Conservation (phyloP, 2,113 vertebrate genomes). For the Paradisaea rubra region DNA sequence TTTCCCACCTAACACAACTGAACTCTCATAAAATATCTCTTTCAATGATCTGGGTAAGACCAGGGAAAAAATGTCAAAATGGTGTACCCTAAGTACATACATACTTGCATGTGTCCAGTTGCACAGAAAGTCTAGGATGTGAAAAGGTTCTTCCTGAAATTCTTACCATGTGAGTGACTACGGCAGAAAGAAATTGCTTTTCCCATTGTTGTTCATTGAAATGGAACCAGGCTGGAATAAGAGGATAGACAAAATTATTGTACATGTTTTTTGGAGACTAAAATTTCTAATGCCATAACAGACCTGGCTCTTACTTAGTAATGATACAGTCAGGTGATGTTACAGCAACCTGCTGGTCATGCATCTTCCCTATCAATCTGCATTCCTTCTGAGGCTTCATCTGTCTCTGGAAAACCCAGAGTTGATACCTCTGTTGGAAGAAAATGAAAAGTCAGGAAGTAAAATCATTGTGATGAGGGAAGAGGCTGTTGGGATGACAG, state of each 20-base stretch:
- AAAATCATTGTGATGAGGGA: neutral
- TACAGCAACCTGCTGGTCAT: neutral
- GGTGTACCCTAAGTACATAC: neutral
- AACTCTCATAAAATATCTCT: neutral
- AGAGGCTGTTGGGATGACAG: neutral
- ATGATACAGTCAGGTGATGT: neutral
- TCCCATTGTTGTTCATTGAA: rapidly evolving
- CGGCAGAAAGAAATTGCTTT: neutral
- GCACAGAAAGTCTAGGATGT: neutral
- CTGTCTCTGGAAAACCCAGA: neutral
- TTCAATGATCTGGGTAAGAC: neutral
- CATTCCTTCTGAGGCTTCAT: neutral
- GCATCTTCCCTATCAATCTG: neutral
- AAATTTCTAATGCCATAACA: neutral
- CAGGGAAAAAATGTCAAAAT: neutral
- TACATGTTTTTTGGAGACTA: neutral
- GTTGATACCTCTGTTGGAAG: neutral
- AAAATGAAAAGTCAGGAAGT: neutral
- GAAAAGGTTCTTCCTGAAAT: neutral
- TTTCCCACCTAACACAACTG: neutral
- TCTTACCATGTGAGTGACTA: neutral
- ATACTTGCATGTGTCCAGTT: neutral
- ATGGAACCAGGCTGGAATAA: neutral
- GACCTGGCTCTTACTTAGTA: neutral
- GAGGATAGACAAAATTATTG: neutral